phyloP scores from a whole-genome alignment of 2,888 invertebrate genomes.

The Apamea anceps region DNA sequence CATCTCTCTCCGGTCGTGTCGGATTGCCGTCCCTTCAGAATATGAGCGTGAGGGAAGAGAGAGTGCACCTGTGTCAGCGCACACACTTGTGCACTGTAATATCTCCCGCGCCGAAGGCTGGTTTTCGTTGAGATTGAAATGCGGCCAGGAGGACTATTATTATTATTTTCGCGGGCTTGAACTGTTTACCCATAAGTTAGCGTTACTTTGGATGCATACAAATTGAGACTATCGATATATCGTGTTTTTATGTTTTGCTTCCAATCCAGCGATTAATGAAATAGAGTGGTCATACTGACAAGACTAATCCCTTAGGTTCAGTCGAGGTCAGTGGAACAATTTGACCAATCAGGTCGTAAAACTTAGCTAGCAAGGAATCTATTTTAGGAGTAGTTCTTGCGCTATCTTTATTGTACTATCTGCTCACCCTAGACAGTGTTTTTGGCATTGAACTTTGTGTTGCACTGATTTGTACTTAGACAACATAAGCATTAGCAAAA shows the following conservation, averaged over 20 bases:
- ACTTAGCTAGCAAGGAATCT: conserved; percentile 14
- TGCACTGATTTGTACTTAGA: neutral
- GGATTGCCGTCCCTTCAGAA: neutral
- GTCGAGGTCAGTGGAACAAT: conserved; percentile 38
- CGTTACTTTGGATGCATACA: neutral
- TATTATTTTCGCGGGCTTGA: too few relatives aligned
- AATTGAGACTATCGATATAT: neutral
- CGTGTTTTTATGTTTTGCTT: neutral
- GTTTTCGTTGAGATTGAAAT: neutral
- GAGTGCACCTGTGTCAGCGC: neutral
- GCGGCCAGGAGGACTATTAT: neutral
- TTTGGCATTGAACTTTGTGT: neutral
- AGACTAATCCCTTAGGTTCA: conserved; percentile 24
- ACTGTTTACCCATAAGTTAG: neutral
- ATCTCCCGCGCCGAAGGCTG: neutral
- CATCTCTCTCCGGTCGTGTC: too few relatives aligned
- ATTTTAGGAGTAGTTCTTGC: conserved; percentile 22
- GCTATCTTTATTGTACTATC: conserved; percentile 14
- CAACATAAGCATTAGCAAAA: neutral
- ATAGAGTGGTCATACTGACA: conserved; percentile 9
- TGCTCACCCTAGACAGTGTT: neutral
- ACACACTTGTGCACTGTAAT: neutral
- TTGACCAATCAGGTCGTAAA: conserved; percentile 34
- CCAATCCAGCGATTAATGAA: neutral
- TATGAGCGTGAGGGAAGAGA: neutral